phyloP scores from a whole-genome alignment of 2,113 vertebrate species.

The Lagopus muta region DNA sequence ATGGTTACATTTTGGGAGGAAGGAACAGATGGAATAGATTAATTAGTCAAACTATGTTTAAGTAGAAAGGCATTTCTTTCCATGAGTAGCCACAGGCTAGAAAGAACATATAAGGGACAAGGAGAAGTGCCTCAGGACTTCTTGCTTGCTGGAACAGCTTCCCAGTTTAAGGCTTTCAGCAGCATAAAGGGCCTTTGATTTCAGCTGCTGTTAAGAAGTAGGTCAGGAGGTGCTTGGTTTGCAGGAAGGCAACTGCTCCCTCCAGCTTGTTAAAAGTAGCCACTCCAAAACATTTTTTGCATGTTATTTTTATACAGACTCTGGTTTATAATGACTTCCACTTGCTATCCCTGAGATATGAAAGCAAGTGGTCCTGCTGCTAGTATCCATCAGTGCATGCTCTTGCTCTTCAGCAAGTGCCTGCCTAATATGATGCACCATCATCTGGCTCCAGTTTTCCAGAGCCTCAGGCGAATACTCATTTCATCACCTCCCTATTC shows the following conservation, averaged over 20 bases:
- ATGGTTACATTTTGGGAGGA: conserved; percentile 79
- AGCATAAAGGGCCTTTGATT: conserved; percentile 77
- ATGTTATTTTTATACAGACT: neutral
- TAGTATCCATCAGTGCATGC: neutral
- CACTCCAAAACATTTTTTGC: neutral
- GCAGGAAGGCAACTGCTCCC: conserved; percentile 9
- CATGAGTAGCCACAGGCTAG: conserved; percentile 82
- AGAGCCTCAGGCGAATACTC: neutral
- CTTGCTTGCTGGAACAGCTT: conserved; percentile 58
- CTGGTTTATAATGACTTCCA: neutral
- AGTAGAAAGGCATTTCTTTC: conserved; percentile 89
- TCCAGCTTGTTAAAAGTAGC: conserved; percentile 31
- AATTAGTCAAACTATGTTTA: conserved; percentile 87
- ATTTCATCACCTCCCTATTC: conserved; percentile 18
- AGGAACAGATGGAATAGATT: conserved; percentile 90
- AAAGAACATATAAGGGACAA: conserved; percentile 61
- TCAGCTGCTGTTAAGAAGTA: conserved; percentile 64
- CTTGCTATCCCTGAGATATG: neutral
- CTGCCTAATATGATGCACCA: neutral
- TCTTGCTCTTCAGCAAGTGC: neutral
- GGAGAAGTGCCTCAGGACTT: conserved; percentile 58
- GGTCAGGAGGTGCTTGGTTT: conserved; percentile 46
- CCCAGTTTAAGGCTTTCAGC: conserved; percentile 73
- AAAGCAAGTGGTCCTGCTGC: neutral
- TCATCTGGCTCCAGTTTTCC: conserved; percentile 4